Base-by-base conservation (phyloP, 2,113 vertebrate genomes). In the Podarcis cretensis region DNA sequence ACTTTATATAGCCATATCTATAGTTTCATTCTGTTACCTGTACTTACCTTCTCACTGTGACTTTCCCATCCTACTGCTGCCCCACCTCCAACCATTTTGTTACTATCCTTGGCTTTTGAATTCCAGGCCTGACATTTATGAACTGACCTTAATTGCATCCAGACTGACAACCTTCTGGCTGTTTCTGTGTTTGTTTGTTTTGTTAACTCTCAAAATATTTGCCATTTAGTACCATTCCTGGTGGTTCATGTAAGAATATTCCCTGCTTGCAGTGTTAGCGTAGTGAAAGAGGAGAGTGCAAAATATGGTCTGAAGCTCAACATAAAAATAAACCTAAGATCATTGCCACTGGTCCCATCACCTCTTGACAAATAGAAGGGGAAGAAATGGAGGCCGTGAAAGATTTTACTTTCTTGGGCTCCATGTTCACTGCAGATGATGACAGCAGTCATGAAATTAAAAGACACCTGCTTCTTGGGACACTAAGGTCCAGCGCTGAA, bases 71-170 rank as follows among this genome's bases (percentile, higher is more conserved):
- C 35, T 6, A 9, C 0, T 82, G 32, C 4, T 48, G 76, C 48
- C 69, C 68, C 43, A n/a, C 83, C 18, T 73, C 40, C 32, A 16
- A 23, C 27, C 30, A 6, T 16, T 23, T 73, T 40, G 30, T 73
- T 54, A 43, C 30, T 84, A 32, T 32, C 83, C 68, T 73, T 48
- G 66, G 40, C 66, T 25, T 83, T 71, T 66, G 71, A 48, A 84
- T 84, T 84, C 37, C 81, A 69, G 6, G 25, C 13, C 40, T 48
- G 66, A 71, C 66, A 54, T 84, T n/a, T 48, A 3, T 84, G 66
- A 71, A 66, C 82, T 84, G 71, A 71, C 21, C 66, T 71, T 71
- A 84, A 84, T 71, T 71, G 27, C 8, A 84, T 71, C 82, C 82
- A 84, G 66, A 48, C 21, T 83, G 27, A 65, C 16, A 81, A 21